These are phyloP conservation scores for Sycophaga agraensis DNA, from an alignment of 1,140 invertebrate species.

Conservation along the genomic window DNA sequence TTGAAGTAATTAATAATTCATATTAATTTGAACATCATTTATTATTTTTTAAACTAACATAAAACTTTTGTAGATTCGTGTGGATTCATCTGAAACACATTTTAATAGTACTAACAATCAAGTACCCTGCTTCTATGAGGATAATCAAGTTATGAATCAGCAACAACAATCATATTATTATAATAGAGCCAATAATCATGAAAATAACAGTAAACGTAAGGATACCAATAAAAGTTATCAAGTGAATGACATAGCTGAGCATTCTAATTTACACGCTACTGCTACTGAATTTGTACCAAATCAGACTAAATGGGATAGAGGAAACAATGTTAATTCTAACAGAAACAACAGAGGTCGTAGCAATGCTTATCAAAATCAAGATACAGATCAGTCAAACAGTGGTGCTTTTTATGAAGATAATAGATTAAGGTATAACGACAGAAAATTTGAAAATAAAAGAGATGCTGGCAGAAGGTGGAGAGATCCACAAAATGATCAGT, in stretches of 20 bases:
- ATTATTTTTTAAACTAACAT: no score
- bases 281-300: slow-evolving; percentile 44
- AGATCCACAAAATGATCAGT: slow-evolving; percentile 7
- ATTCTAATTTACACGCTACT: slow-evolving; percentile 42
- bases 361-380: slow-evolving; percentile 16
- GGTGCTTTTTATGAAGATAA: slow-evolving; percentile 35
- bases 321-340: slow-evolving; percentile 1
- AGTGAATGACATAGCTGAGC: slow-evolving; percentile 12
- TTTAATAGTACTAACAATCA: slow-evolving; percentile 29
- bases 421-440: slow-evolving; percentile 30
- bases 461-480: slow-evolving; percentile 18
- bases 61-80: slow-evolving; percentile 20
- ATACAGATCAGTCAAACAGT: slow-evolving; percentile 4
- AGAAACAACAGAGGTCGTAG: not conserved
- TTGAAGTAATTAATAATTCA: not conserved
- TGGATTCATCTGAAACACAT: slow-evolving; percentile 1
- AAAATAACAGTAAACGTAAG: slow-evolving; percentile 3
- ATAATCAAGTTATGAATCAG: not conserved
- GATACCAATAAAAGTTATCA: not conserved
- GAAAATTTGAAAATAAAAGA: slow-evolving; percentile 33
- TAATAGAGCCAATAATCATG: slow-evolving; percentile 24
- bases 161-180: not conserved
- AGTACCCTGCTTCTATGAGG: not conserved
- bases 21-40: not conserved
- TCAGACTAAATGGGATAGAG: not conserved